Evolutionary conservation across 2,888 invertebrate genomes (phyloP), one percentile per base, ranked within the genome.

Genomic region (Ormia ochracea): DNA sequence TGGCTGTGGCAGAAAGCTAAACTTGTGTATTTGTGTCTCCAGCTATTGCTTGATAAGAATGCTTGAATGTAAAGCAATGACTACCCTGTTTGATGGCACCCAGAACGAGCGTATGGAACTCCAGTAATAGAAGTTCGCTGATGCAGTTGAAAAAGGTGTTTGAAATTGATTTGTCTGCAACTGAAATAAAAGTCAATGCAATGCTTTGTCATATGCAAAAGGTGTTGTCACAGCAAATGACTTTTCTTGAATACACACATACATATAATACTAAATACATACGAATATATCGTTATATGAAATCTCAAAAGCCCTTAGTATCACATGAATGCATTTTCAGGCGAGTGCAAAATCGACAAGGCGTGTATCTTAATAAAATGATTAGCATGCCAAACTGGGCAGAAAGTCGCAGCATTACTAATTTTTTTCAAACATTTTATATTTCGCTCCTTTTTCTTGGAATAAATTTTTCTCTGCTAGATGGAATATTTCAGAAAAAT

Each of bases 1-100:
- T 76, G 76, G 76, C 70, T 56, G 41, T 33, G 45, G 41, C 41
- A 61, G 65, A 70, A 56, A 63, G 61, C n/a, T n/a, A 52, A 54
- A 33, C 43, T 17, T 36, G n/a, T 58, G 9, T n/a, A n/a, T n/a
- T n/a, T n/a, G n/a, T 75, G 75, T 41, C 43, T 68, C 23, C 58
- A 50, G 12, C 14, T 21, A 43, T 43, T 23, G 10, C 7, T 14
- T 59, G 74, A 79, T 79, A 75, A 79, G 63, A 69, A 36, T 21
- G 23, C 1, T 52, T 17, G 17, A 6, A 23, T 19, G 12, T n/a
- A 9, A 26, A n/a, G n/a, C 26, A 26, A 23, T 21, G 9, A 56
- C 17, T 17, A 26, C 45, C 33, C 58, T 31, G 23, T 48, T 14
- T 19, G 1, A 3, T 41, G 36, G 48, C n/a, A 31, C 38, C 54